Base-by-base conservation (phyloP, 2,113 vertebrate genomes). In the Phyllostomus discolor region DNA sequence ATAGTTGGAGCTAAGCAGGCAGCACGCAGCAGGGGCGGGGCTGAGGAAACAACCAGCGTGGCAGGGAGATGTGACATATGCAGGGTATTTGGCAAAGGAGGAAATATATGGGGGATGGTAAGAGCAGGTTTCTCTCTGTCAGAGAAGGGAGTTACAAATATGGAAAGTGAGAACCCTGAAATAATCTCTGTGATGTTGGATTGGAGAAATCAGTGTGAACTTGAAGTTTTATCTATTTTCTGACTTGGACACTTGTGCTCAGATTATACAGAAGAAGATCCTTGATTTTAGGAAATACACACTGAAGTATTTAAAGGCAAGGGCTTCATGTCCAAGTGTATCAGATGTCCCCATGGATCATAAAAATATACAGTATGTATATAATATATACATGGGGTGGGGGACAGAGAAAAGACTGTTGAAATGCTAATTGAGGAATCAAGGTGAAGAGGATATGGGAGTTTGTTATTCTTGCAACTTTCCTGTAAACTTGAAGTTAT, bases 401-500 rank as follows among this genome's bases (percentile, higher is more conserved):
- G 80, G 38, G 26, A 35, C 31, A 81, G 43, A 72, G 33, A 90
- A 50, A 31, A 75, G 59, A 26, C n/a, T 69, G 20, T 72, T 67
- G 87, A 80, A 80, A 87, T 59, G 66, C 35, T 86, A 72, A 59
- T 10, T n/a, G 41, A 31, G 19, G 19, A 50, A 75, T 62, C 48
- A 54, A 96, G 17, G 43, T 54, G 38, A 92, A 92, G 46, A 72
- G 35, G 31, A 24, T 31, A 46, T 41, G 59, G 31, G 35, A 81
- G 20, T 87, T 87, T 28, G 62, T 75, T 54, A 52, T 19, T 84
- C 88, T 84, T 91, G 67, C 20, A 86, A 93, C 80, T 72, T 97
- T 75, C 86, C 43, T 84, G 22, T 88, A 72, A 83, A 46, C 87
- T 79, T 81, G n/a, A 66, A 94, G 82, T 91, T 95, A 69, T 95